phyloP scores from a whole-genome alignment of 1,140 invertebrate species.

The Galleria mellonella region DNA sequence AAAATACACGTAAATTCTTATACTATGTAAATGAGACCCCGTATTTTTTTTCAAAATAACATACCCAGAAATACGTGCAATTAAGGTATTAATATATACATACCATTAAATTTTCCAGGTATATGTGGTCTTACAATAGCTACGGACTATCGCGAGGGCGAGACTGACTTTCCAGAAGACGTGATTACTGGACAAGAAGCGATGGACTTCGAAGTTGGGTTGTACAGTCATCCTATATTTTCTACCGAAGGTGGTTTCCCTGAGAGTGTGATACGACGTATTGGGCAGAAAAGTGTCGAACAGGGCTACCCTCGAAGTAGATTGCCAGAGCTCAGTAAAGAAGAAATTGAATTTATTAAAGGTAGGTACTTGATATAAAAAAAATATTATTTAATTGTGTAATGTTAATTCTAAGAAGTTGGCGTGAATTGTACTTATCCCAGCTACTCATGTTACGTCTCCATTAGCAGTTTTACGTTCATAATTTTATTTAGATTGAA shows the following conservation, averaged over 20 bases:
- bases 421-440: no score
- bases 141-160: constrained; percentile 30
- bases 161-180: constrained; percentile 26
- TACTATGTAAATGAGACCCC: no score
- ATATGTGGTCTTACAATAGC: constrained; percentile 41
- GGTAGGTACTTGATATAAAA: not conserved
- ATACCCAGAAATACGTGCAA: constrained; percentile 63
- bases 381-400: not conserved
- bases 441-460: no score
- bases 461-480: no score
- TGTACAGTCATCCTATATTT: constrained; percentile 60
- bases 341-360: constrained; percentile 53
- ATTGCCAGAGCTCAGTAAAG: constrained; percentile 57
- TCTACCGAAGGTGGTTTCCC: constrained; percentile 75
- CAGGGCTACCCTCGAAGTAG: constrained; percentile 59
- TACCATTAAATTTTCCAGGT: constrained; percentile 59
- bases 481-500: no score
- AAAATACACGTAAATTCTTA: no score
- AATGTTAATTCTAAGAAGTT: no score
- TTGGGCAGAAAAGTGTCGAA: constrained; percentile 49
- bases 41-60: no score
- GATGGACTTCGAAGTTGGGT: constrained; percentile 38
- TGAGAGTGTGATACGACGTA: constrained; percentile 48
- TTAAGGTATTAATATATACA: constrained; percentile 56
- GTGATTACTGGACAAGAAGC: constrained; percentile 28